Base-by-base conservation (phyloP, 2,113 vertebrate species). In the Plotosus lineatus region DNA sequence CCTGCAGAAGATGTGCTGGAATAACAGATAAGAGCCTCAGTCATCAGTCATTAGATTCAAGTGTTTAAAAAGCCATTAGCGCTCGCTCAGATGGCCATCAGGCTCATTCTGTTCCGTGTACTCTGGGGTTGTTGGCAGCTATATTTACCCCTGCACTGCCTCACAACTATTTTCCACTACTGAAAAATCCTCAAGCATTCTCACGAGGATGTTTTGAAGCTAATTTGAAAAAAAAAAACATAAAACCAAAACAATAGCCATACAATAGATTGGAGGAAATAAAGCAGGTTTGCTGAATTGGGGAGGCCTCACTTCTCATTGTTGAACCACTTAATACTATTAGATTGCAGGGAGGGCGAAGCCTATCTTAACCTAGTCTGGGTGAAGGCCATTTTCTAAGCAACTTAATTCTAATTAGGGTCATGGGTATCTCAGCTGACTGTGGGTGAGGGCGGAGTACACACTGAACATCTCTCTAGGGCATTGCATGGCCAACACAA, bases 1-100 rank as follows among this genome's bases (percentile, higher is more conserved):
- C 72, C 80, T 61, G 74, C 42, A 69, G 75, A 75, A 85, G 85
- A 87, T 87, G 83, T 89, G 83, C 65, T 53, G 23, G 79, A 79
- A 78, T 85, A 83, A 86, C 82, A 90, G 90, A 93, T 90, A 90
- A 91, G 84, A 51, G 85, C 80, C 21, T 76, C 81, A 86, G 85
- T 82, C 84, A 89, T 89, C 80, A 83, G 72, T 81, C 83, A 81
- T 83, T 83, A 87, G 88, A 73, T 58, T 79, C 72, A 87, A 89
- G 85, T 86, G 87, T 90, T 92, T 89, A 86, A 89, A 90, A 91
- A 87, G 82, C 80, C 80, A 90, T 90, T 90, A 88, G 82, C 74
- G 53, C 65, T 66, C 77, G 85, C 84, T 81, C 80, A 89, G 88
- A 91, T 90, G 88, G 88, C n/a, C 65, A 74, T 61, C 68, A 11